Evolutionary conservation across 2,888 invertebrate genomes (phyloP), one percentile per base, ranked within the genome.

Genomic region (Leptopilina drosophilae): DNA sequence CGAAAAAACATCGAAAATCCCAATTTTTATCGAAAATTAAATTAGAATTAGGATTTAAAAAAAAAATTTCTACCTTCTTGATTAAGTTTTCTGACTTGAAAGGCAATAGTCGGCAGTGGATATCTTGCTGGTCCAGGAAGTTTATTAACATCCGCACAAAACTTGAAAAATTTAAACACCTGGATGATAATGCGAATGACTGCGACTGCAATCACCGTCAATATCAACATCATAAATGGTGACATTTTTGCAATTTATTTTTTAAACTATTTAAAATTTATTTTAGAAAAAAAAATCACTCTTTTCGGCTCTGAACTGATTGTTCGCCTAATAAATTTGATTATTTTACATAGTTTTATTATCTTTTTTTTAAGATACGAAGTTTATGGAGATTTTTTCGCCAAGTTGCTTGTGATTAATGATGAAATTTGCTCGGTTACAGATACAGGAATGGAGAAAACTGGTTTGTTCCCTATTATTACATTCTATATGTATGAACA

Each of bases 71-170:
- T 84, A 85, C 88, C 86, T 80, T 85, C 81, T 40, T 20, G 73
- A 1, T 79, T 73, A 9, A 85, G 3, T 53, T 59, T 84, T 5
- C 76, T 26, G 0, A 86, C 77, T 53, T 81, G 46, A 12, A 81
- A 73, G 5, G 80, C 66, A 6, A 83, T 75, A n/a, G 87, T 88
- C 8, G 87, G 73, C 49, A 84, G 78, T 9, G 89, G 88, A 15
- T 81, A 80, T 7, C 59, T 56, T 26, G 78, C 82, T 14, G 88
- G 88, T 42, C 87, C 86, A 14, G 87, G 85, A 76, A 89, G 85
- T 78, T 78, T 78, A 66, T 76, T 79, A 33, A 76, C 14, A 5
- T n/a, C 56, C 4, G 20, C 33, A 2, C 76, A 49, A 33, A 65
- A 76, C 42, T 76, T 66, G 4, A 66, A 7, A 66, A 66, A 66